Evolutionary conservation across 2,113 vertebrate species (phyloP), one percentile per base, ranked within the genome.

Genomic region (Hyaena hyaena): DNA sequence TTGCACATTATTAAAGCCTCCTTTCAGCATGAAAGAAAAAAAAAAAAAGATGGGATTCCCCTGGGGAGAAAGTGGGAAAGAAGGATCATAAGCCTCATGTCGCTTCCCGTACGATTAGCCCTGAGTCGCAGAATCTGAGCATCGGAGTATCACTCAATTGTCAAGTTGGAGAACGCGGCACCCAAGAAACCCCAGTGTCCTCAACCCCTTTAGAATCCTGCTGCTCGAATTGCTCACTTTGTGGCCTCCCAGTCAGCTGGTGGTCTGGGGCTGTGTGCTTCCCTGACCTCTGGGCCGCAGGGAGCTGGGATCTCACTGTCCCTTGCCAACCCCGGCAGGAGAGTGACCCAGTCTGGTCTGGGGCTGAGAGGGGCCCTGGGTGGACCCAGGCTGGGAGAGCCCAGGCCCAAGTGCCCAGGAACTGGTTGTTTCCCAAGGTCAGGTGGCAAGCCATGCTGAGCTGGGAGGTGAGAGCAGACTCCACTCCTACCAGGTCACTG

Each of bases 81-180:
- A 83, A 92, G 39, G 39, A 68, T 11, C n/a, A 5, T 31, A 19
- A 12, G 21, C 31, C 61, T 88, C 50, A 0, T 2, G 39, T 12
- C 1, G 1, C 23, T 92, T 82, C 88, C 81, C 6, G 5, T 0
- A 10, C 63, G 17, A 33, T 81, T 43, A 76, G 65, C 48, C 0
- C 0, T 4, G 68, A 71, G 39, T 23, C 31, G 0, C 0, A 1
- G 58, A 48, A 1, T 5, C 6, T 10, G 58, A 73, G 43, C 35
- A 48, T 21, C 1, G 0, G 7, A 33, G 58, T 21, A 3, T 14
- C 53, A 8, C 7, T 21, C n/a, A n/a, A 2, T 16, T 16, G 16
- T 10, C 35, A 14, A n/a, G 9, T 48, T 58, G 81, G 77, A 85
- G 74, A 39, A 24, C 58, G 53, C 4, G 10, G 61, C 19, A 23